phyloP scores from a whole-genome alignment of 2,888 invertebrate genomes.

The Molorchus minor region DNA sequence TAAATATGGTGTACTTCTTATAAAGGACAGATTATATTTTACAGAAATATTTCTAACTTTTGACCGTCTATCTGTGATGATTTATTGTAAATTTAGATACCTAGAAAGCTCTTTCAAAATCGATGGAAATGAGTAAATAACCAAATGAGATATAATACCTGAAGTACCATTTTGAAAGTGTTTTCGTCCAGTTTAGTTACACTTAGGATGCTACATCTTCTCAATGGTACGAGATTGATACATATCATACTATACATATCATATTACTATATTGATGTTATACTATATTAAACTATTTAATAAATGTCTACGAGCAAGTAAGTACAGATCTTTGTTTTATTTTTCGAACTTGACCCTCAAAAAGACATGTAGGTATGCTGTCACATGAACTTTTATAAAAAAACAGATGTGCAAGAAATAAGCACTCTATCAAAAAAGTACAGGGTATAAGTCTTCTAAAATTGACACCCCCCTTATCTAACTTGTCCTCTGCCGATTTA shows the following conservation, averaged over 20 bases:
- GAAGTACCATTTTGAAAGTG: conserved; percentile 31
- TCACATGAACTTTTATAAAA: too few species aligned
- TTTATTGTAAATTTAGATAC: conserved; percentile 48
- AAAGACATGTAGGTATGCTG: not conserved
- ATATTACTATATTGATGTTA: conserved; percentile 60
- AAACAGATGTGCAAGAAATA: too few species aligned
- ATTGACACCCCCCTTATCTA: too few species aligned
- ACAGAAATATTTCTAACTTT: conserved; percentile 51
- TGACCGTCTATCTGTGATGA: conserved; percentile 62
- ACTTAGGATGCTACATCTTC: conserved; percentile 43
- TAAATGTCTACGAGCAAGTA: conserved; percentile 62
- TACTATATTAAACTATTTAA: conserved; percentile 59
- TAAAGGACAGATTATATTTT: conserved; percentile 42
- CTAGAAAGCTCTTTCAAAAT: conserved; percentile 39
- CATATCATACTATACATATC: conserved; percentile 62
- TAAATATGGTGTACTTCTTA: conserved; percentile 28
- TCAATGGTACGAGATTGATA: conserved; percentile 54
- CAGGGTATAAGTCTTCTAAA: too few species aligned
- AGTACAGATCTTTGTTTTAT: conserved; percentile 18
- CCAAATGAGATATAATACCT: not conserved
- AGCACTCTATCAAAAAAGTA: too few species aligned
- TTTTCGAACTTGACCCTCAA: not conserved
- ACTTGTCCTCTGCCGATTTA: too few species aligned
- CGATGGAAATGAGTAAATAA: not conserved
- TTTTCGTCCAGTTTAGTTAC: conserved; percentile 31